Base-by-base conservation (phyloP, 2,113 vertebrate species). In the Rhinogobius similis region DNA sequence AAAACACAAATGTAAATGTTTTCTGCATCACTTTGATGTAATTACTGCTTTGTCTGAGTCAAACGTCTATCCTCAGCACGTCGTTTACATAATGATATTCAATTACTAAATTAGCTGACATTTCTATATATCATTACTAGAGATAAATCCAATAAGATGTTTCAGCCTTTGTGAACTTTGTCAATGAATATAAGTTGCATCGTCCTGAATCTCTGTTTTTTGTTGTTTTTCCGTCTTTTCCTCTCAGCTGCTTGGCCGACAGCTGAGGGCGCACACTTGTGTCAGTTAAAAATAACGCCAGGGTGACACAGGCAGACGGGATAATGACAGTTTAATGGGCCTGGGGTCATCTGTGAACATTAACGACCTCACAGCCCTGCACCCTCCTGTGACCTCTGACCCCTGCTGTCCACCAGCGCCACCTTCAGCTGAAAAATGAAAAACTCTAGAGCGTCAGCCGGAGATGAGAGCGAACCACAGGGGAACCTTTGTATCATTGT, bases 281-380 rank as follows among this genome's bases (percentile, higher is more conserved):
- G 72, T 43, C 29, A 1, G 77, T 87, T 88, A 81, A 73, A 89
- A 89, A 86, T 90, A 87, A 85, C 82, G 62, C 65, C 68, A 41
- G 62, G 38, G 41, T 23, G n/a, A 52, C 77, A 61, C 55, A 13
- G 63, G 0, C 71, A 55, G 66, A 76, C 68, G 32, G 61, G 68
- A 72, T 78, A 82, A 91, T 82, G 83, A 80, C 71, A 73, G 72
- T 70, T 88, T 85, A 87, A 88, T 79, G 66, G 53, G 29, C 53
- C 39, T 7, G 1, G 65, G 70, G 81, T 86, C 79, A 79, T 73
- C 61, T 62, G 70, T 46, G 27, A 4, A 50, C 66, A 82, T 78
- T 64, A 46, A 74, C 69, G 18, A 78, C 67, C 64, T 65, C 53
- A 73, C 67, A 62, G 67, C 68, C 32, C 20, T 24, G 36, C 62